Evolutionary conservation across 2,113 vertebrate species (phyloP), one percentile per base, ranked within the genome.

Genomic region (Ictidomys tridecemlineatus): DNA sequence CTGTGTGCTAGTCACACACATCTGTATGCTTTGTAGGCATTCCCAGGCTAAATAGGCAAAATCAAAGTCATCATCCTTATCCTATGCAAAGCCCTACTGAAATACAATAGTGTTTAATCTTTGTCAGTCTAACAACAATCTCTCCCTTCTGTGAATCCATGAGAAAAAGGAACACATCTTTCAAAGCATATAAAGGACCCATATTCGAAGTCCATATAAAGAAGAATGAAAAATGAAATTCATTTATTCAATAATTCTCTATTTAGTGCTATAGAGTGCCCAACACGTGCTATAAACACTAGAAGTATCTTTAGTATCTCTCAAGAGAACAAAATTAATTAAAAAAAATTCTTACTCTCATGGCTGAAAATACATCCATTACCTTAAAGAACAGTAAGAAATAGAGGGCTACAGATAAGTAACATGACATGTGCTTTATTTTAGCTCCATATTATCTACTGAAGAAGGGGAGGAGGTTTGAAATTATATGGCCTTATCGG

Each of bases 11-110:
- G 16, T 63, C 76, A 84, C 24, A 61, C 9, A 45, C 1, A 80
- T 2, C 48, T 30, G 20, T 10, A 42, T 26, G 17, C 22, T 51
- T 84, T 82, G 58, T 0, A 70, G 79, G 7, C 58, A 84, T 74
- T 92, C 84, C 74, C 42, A 70, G 90, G 80, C 22, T 88, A 73
- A 77, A 65, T 53, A 74, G 58, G 18, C 42, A 87, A 83, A 91
- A 89, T 7, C 45, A 63, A 85, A 79, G n/a, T 45, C 51, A 65
- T 45, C 17, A 74, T 34, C 6, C 22, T 48, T 51, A 39, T 12
- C 20, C 32, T 5, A 28, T 18, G 48, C 72, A 48, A 91, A 82
- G 34, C 28, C 22, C 32, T 39, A 42, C 0, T 82, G 39, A 77
- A 56, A 9, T 22, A 30, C 13, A 63, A 79, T 5, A 73, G 34